Base-by-base conservation (phyloP, 53 echinoderm and acorn worm species). In the Henricia sp. region DNA sequence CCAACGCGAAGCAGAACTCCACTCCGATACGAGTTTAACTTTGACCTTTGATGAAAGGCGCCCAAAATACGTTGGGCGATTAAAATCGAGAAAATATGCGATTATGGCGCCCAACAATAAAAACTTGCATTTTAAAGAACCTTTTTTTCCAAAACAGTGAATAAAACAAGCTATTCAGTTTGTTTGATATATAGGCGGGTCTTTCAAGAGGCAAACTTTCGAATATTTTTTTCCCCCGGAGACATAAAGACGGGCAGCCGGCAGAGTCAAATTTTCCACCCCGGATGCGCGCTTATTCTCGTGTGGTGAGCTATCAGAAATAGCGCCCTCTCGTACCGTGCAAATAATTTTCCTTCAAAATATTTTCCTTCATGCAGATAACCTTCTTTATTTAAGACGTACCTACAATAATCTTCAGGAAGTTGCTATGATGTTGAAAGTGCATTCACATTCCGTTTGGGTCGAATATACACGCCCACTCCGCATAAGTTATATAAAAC, bases 31-130 rank as follows among this genome's bases (percentile, higher is more conserved):
- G 42, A 41, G 24, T 20, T 19, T 48, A 64, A 64, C 80, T 80
- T 63, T 80, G 80, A 80, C 80, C 80, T 80, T 80, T n/a, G n/a
- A n/a, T 64, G 64, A 19, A 70, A 26, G 14, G 80, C 80, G 80
- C 80, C 80, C 80, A 80, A 80, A 19, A 29, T 14, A 29, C 0
- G 2, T 33, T 80, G 65, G 80, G 80, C 80, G 43, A 70, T 70
- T 4, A 11, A 25, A 70, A 43, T 9, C 1, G 44, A 26, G 0
- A 9, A 70, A 27, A 6, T 44, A 16, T 6, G 29, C 70, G 16
- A 44, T 14, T 70, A 39, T 70, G 29, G 70, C 44, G 70, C 70
- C 33, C 26, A 16, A 39, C n/a, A n/a, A n/a, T n/a, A n/a, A n/a
- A n/a, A n/a, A n/a, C n/a, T n/a, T n/a, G n/a, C n/a, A 9, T 10